Conservation (phyloP, 2,113 vertebrate genomes). For the Oryzias celebensis region DNA sequence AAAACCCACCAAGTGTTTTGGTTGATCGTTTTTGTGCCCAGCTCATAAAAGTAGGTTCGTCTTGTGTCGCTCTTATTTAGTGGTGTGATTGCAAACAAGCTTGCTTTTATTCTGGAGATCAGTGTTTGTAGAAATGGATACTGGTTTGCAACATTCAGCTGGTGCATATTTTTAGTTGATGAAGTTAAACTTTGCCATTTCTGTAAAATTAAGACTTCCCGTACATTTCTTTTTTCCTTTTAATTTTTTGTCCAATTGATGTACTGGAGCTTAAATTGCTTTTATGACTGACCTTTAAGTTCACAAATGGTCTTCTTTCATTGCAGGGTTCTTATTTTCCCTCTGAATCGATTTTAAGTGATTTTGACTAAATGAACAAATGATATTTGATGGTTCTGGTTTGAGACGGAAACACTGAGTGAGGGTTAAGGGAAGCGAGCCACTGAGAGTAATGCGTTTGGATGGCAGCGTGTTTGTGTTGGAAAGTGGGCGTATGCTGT, state of each 20-base stretch:
- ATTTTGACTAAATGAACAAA: conserved; percentile 31
- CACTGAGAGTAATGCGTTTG: conserved; percentile 62
- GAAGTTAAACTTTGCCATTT: no score
- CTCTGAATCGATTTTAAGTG: conserved; percentile 4
- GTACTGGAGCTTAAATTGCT: no score
- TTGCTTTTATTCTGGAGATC: not conserved
- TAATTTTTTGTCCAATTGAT: no score
- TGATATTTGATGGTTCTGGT: conserved; percentile 15
- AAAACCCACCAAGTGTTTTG: not conserved
- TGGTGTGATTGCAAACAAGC: not conserved
- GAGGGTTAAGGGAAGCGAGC: conserved; percentile 30
- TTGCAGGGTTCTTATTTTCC: not conserved
- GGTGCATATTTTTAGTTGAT: no score
- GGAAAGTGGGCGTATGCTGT: conserved; percentile 47
- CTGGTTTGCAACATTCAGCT: conserved; percentile 28
- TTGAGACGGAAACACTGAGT: conserved; percentile 28
- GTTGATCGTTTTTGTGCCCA: not conserved
- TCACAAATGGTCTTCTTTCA: not conserved
- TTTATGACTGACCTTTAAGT: no score
- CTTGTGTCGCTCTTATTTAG: not conserved
- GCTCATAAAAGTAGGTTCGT: not conserved
- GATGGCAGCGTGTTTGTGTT: conserved; percentile 61
- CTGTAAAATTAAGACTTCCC: no score
- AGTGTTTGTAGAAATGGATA: conserved; percentile 26
- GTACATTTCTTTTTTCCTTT: no score